A percentile compares a stretch with the other conserved stretches of the same genome.
phyloP scores from a whole-genome alignment of 2,797 vertebrate species.

The Hafferia zeledoni region DNA sequence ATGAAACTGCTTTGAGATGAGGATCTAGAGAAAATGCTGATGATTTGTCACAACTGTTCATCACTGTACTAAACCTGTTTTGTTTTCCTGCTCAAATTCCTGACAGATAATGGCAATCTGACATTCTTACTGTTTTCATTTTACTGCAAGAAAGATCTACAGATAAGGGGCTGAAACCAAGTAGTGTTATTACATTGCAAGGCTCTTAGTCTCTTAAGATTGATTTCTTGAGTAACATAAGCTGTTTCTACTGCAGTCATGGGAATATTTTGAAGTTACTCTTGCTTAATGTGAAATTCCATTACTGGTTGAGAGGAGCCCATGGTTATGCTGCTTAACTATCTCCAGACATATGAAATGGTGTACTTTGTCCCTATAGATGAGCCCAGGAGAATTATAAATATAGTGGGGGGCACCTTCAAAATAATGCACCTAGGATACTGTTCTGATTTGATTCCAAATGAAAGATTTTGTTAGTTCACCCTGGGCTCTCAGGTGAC shows the following conservation, averaged over 20 bases:
- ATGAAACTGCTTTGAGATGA: slow-evolving; percentile 60
- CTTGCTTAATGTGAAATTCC: not conserved
- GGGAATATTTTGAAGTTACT: slow-evolving; percentile 43
- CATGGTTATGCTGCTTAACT: not conserved
- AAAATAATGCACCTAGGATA: not conserved
- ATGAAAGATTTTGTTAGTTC: not conserved
- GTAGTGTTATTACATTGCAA: slow-evolving; percentile 50
- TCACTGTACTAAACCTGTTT: slow-evolving; percentile 62
- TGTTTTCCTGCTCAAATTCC: slow-evolving; percentile 61
- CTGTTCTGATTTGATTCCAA: not conserved
- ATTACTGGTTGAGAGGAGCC: not conserved
- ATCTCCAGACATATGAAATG: not conserved
- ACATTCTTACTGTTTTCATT: slow-evolving; percentile 61
- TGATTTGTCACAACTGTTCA: slow-evolving; percentile 57
- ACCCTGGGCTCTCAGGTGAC: not conserved
- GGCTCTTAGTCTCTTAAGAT: slow-evolving; percentile 36
- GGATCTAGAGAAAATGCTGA: slow-evolving; percentile 54
- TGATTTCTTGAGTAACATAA: slow-evolving; percentile 48
- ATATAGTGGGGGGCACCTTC: not conserved
- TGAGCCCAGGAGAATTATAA: not conserved
- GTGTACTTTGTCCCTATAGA: not conserved
- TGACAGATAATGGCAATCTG: slow-evolving; percentile 58
- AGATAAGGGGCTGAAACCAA: slow-evolving; percentile 48
- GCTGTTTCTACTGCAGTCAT: slow-evolving; percentile 23
- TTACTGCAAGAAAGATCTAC: slow-evolving; percentile 40